These are phyloP conservation scores for Pachyseris speciosa DNA, from an alignment of 64 coral and sea anemone genomes.

Conservation along the genomic window DNA sequence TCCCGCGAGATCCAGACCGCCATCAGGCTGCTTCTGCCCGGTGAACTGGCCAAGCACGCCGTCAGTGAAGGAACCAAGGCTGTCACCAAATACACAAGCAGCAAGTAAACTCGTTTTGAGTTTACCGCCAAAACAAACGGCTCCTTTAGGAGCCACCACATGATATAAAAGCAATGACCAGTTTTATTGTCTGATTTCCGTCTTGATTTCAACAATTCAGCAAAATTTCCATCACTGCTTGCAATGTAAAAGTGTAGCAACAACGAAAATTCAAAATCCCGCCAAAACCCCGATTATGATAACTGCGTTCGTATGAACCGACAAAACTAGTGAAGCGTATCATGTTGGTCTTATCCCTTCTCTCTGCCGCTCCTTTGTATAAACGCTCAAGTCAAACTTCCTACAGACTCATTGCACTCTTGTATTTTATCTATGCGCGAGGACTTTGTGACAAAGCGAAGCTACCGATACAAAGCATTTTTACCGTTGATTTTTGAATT, in stretches of 20 bases:
- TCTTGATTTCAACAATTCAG: background rate
- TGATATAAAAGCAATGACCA: background rate
- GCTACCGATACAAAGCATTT: no score
- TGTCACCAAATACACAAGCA: slow-evolving; percentile 42
- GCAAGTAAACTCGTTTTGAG: slow-evolving; percentile 46
- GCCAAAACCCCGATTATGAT: background rate
- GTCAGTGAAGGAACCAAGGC: slow-evolving; percentile 53
- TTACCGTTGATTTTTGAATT: no score
- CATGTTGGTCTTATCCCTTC: no score
- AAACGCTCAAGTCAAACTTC: no score
- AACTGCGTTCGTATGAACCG: no score
- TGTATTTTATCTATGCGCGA: no score
- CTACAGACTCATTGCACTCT: no score
- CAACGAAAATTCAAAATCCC: background rate
- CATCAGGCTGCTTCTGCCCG: slow-evolving; percentile 44
- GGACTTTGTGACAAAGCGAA: no score
- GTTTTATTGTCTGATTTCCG: background rate
- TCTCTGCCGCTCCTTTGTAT: no score
- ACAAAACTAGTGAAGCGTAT: no score
- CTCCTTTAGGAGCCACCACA: slow-evolving; percentile 23
- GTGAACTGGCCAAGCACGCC: slow-evolving; percentile 50
- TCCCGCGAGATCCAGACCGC: slow-evolving; percentile 51
- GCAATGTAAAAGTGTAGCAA: no score
- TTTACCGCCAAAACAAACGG: slow-evolving; percentile 9
- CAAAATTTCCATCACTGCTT: no score